Base-by-base conservation (phyloP, 2,797 vertebrate species). In the Sebastolobus altivelis region DNA sequence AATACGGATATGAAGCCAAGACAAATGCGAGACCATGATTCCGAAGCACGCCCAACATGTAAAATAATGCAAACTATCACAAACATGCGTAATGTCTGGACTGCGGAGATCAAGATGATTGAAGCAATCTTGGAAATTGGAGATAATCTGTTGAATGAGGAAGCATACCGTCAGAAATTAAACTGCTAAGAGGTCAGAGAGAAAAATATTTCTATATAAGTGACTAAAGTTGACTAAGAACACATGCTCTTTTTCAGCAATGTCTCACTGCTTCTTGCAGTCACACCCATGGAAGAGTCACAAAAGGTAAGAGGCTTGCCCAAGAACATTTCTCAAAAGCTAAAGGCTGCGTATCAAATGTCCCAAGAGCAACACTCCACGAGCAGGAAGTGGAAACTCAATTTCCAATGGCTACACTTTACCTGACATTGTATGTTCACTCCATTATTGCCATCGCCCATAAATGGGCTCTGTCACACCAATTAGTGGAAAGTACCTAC, bases 41-140 rank as follows among this genome's bases (percentile, higher is more conserved):
- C 70, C 55, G 2, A 52, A 75, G 43, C 79, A 70, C 1, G 25
- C n/a, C 63, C 55, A 25, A 38, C 55, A 72, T 55, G 74, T 56
- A 66, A 69, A 77, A 70, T 54, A 86, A 84, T 84, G 66, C 84
- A 87, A 83, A 67, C 80, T 78, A 76, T 79, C 27, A 72, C 29
- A 78, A 76, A 76, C 54, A 69, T 62, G 40, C 63, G n/a, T 38
- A 52, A 78, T 66, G 85, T 84, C 76, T 77, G 46, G 37, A 70
- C 52, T 25, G 38, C 18, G 16, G 27, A 59, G 55, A 71, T 9
- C 33, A 40, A 62, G 11, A 65, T 54, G 35, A 70, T 38, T 69
- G 33, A 68, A 27, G 59, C 33, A 31, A 18, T 40, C 43, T 27
- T 68, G 29, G 33, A 74, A 85, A 86, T 79, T 65, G 43, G 59